Evolutionary conservation across 2,888 invertebrate genomes (phyloP), one percentile per base, ranked within the genome.

Genomic region (Drosophila pseudotalamancana): DNA sequence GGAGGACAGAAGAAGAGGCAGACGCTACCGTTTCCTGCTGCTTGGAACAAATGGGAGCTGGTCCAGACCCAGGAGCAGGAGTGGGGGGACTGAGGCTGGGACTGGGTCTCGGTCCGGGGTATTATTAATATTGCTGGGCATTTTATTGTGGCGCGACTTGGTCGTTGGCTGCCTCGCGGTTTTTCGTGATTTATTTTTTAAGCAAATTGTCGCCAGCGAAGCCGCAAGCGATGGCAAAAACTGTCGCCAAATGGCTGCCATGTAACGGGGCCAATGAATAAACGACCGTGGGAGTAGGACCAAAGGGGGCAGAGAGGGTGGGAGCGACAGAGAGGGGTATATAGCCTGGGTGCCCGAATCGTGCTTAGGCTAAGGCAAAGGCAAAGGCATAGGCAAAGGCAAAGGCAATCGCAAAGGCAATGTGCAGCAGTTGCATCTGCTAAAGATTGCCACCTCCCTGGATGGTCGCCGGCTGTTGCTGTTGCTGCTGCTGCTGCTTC

Each of bases 121-220:
- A 78, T 72, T 78, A 78, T 84, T 66, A 80, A 81, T 78, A 78
- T 84, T 74, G 57, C 45, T 72, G 70, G 63, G 66, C 78, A 70
- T 68, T 76, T 73, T 60, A 81, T 81, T 79, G 81, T 66, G 77
- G 64, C 71, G 73, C 79, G 57, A 57, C 57, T 61, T 65, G 60
- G 61, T 60, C 57, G 48, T 60, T 79, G 50, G 54, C 43, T 72
- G 72, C 51, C 77, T 74, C 64, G 79, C 73, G 80, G 77, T 83
- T 86, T 86, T 86, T 86, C 84, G 89, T 90, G 89, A 89, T 89
- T 89, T 89, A 89, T 89, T 89, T 81, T 88, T 81, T 77, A 80
- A 82, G 82, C 84, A 87, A 88, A 89, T 87, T 87, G 87, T 89
- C 88, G 89, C 87, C 78, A 78, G 69, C 63, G 74, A 72, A 43